Percentiles rank a stretch among this genome's conserved stretches.
Conservation (phyloP, 1,140 invertebrate genomes). For the Lucilia cuprina region DNA sequence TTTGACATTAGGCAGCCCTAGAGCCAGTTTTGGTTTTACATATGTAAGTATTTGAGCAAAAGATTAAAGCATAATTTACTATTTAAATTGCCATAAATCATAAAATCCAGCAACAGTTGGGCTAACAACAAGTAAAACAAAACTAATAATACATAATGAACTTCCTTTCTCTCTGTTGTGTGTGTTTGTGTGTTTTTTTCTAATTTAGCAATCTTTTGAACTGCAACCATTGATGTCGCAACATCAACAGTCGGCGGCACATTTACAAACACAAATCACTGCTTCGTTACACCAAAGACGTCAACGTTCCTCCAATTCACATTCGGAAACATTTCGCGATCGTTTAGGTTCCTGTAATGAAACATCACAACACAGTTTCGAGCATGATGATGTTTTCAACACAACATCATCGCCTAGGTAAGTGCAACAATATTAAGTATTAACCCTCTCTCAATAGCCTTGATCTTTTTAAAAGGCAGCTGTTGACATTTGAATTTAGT, state of each 20-base stretch:
- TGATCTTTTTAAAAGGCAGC: constrained; percentile 49
- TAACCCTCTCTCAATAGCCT: not conserved
- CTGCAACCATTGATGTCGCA: constrained; percentile 55
- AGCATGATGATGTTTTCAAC: constrained; percentile 51
- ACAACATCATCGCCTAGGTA: constrained; percentile 50
- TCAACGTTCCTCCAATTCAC: constrained; percentile 56
- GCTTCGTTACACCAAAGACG: constrained; percentile 37
- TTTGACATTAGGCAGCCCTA: constrained; percentile 56
- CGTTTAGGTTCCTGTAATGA: constrained; percentile 58
- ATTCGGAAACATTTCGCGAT: constrained; percentile 59
- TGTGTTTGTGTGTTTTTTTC: constrained; percentile 34
- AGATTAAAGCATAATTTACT: not conserved
- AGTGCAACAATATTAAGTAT: constrained; percentile 35
- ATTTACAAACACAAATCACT: not conserved
- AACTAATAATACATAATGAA: not conserved
- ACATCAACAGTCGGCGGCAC: not conserved
- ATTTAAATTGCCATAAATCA: constrained; percentile 23
- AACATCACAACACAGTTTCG: constrained; percentile 40
- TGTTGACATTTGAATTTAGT: constrained; percentile 59
- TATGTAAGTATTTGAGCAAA: constrained; percentile 49
- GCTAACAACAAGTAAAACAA: not conserved
- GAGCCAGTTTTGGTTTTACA: constrained; percentile 59
- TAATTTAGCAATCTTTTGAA: constrained; percentile 56
- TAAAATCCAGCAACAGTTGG: not conserved
- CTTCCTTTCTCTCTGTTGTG: constrained; percentile 19